Conservation (phyloP, 1,140 invertebrate genomes). For the Papilio glaucus region DNA sequence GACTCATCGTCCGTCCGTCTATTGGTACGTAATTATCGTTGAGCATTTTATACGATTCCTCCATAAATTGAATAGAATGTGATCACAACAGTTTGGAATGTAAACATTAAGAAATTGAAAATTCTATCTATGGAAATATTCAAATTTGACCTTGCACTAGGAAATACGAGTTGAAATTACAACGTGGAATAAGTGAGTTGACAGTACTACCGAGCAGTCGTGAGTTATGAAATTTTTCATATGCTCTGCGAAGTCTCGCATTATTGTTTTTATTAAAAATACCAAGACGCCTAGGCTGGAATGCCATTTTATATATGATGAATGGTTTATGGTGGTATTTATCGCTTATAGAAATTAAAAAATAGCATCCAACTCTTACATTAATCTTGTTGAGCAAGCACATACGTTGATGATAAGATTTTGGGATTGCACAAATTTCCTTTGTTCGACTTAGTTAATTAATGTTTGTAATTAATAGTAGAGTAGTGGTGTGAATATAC, state of each 20-base stretch:
- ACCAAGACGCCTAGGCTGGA: slow-evolving; percentile 35
- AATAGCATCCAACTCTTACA: neutral
- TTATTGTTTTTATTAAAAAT: slow-evolving; percentile 38
- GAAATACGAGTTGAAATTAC: slow-evolving; percentile 25
- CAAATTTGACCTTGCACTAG: neutral
- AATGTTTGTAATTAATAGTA: no score
- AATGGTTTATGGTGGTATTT: neutral
- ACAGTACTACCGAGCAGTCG: slow-evolving; percentile 13
- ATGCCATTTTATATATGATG: slow-evolving; percentile 32
- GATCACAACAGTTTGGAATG: no score
- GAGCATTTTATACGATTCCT: neutral
- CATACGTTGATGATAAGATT: no score
- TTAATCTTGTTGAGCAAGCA: neutral
- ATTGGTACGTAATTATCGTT: neutral
- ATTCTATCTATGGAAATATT: neutral
- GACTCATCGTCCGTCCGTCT: neutral
- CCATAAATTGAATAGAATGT: neutral
- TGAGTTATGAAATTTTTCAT: slow-evolving; percentile 38
- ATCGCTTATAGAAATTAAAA: neutral
- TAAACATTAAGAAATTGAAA: neutral
- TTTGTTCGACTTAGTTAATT: no score
- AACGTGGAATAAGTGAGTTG: slow-evolving; percentile 30
- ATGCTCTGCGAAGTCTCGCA: slow-evolving; percentile 11
- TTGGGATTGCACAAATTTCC: neutral
- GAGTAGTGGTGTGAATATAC: no score